Conservation (phyloP, 1,140 invertebrate species). For the Neodiprion virginianus region DNA sequence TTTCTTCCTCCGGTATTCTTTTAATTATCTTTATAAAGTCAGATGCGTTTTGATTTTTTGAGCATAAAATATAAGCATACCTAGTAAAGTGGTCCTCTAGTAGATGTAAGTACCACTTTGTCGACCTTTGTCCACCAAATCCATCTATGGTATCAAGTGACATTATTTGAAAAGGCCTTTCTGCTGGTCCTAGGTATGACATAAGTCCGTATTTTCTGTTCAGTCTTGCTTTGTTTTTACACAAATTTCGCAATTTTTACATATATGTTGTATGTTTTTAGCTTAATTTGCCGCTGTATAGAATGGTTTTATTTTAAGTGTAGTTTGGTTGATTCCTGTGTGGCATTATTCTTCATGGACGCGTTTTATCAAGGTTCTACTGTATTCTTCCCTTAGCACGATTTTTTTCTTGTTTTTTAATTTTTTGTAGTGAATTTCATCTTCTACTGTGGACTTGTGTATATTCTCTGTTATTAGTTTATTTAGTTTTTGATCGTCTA, state of each 20-base stretch:
- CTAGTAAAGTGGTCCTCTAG: conserved; percentile 22
- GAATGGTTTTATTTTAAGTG: too few species aligned
- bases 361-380: too few species aligned
- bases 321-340: too few species aligned
- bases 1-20: conserved; percentile 18
- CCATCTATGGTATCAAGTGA: conserved; percentile 45
- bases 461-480: conserved; percentile 17
- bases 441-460: too few species aligned
- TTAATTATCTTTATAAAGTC: conserved; percentile 25
- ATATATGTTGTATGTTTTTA: conserved; percentile 33
- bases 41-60: neutral
- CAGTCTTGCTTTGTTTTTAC: conserved; percentile 50
- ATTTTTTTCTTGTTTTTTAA: too few species aligned
- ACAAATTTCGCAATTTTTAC: conserved; percentile 44
- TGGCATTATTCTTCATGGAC: too few species aligned
- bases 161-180: conserved; percentile 46
- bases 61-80: conserved; percentile 22
- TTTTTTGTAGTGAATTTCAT: too few species aligned
- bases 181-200: conserved; percentile 49
- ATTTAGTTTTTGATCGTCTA: conserved; percentile 12
- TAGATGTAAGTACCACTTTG: conserved; percentile 37
- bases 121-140: conserved; percentile 35
- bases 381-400: too few species aligned
- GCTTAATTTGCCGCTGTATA: conserved; percentile 1
- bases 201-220: conserved; percentile 39